Conservation (phyloP, 2,113 vertebrate species). For the Rhabdomys dilectus region DNA sequence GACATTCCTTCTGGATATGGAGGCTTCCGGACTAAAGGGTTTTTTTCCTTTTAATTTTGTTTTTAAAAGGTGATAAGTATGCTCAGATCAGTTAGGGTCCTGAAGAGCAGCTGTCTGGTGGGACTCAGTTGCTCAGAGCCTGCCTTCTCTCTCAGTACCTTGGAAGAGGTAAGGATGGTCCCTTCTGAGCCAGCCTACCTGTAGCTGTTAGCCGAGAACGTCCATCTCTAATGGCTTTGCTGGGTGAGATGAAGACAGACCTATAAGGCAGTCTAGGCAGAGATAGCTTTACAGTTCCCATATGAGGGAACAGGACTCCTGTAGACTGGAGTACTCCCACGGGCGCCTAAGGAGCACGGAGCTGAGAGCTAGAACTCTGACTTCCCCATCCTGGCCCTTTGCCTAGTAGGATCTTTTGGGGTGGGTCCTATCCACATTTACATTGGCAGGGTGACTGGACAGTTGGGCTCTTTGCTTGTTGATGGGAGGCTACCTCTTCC, state of each 20-base stretch:
- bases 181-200: not conserved
- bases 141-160: not conserved
- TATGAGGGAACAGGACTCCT: not conserved
- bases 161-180: accelerated
- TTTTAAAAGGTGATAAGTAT: not conserved
- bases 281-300: not conserved
- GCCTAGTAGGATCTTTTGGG: not conserved
- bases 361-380: not conserved
- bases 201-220: not conserved
- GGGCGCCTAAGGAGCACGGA: not conserved
- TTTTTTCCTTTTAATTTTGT: not conserved
- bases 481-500: not conserved
- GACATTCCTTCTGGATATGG: not conserved
- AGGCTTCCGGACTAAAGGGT: not conserved
- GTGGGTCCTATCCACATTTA: not conserved
- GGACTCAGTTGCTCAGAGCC: not conserved
- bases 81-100: not conserved
- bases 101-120: not conserved
- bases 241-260: accelerated
- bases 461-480: not conserved
- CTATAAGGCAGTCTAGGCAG: not conserved
- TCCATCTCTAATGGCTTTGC: not conserved
- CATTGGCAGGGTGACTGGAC: not conserved
- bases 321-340: not conserved
- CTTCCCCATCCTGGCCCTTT: not conserved